These are phyloP conservation scores for Branchellion lobata DNA, from an alignment of 2,888 invertebrate species.

Conservation along the genomic window DNA sequence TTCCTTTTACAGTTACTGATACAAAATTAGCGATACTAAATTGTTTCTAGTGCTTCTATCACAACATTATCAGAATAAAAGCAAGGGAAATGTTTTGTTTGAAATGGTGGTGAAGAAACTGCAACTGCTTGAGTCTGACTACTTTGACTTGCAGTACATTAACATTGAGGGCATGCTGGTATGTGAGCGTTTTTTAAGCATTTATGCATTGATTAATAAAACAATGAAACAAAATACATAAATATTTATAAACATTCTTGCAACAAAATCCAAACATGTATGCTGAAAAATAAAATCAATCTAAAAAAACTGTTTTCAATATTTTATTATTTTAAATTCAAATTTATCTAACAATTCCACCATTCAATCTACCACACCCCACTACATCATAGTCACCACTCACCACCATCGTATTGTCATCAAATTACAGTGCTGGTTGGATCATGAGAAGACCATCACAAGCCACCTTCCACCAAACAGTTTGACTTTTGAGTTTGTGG, in stretches of 20 bases:
- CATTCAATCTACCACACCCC: no score
- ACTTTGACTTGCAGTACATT: constrained; percentile 94
- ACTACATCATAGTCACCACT: no score
- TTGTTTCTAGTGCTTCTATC: neutral
- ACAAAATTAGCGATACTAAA: neutral
- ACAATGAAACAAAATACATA: neutral
- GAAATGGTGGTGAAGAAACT: constrained; percentile 95
- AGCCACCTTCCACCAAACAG: constrained; percentile 75
- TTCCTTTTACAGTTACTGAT: neutral
- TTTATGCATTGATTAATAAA: neutral
- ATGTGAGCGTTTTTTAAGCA: constrained; percentile 55
- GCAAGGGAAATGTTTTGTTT: constrained; percentile 85
- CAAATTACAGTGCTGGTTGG: constrained; percentile 93
- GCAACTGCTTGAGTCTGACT: constrained; percentile 92
- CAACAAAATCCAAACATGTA: neutral
- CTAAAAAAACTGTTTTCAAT: no score
- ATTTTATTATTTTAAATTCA: neutral
- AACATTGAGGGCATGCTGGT: constrained; percentile 83
- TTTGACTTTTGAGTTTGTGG: constrained; percentile 73
- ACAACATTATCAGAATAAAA: constrained; percentile 76
- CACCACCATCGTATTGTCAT: no score
- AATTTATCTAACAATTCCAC: no score
- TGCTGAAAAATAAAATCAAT: neutral
- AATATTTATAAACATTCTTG: no score
- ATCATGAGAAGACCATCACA: constrained; percentile 91